Percentiles rank a stretch among this genome's conserved stretches.
Evolutionary conservation across 2,888 invertebrate genomes (phyloP).

Genomic region (Notodonta dromedarius): DNA sequence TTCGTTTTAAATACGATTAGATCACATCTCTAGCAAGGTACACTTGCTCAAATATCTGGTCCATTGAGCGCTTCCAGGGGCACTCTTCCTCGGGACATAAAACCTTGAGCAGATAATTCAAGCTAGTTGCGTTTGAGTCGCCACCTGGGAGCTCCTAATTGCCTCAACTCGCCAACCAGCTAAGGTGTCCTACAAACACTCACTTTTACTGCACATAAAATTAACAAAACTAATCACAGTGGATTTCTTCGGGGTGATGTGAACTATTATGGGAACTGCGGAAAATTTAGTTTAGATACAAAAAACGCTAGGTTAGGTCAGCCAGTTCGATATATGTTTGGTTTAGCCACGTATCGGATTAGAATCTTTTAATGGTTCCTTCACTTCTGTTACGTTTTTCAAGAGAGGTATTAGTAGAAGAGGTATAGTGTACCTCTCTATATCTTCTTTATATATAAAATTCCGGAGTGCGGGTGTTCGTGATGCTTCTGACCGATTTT

Average conservation of each 20-base stretch:
- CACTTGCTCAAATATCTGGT: background rate
- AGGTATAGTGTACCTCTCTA: too few species aligned
- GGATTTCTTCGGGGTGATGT: constrained; percentile 11
- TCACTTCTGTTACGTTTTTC: too few species aligned
- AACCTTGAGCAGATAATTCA: constrained; percentile 76
- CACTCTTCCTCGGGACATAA: constrained; percentile 41
- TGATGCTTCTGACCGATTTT: too few species aligned
- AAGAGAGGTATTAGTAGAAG: too few species aligned
- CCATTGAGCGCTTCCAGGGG: constrained; percentile 36
- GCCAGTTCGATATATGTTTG: background rate
- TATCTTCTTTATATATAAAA: too few species aligned
- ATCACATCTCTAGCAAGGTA: background rate
- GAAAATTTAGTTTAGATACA: background rate
- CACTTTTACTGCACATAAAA: constrained; percentile 50
- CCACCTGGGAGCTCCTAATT: constrained; percentile 77
- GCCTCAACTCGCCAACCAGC: constrained; percentile 57
- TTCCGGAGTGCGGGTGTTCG: too few species aligned
- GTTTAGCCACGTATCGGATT: too few species aligned
- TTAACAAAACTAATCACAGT: constrained; percentile 45
- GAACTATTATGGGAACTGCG: constrained; percentile 5
- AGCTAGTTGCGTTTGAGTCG: constrained; percentile 68
- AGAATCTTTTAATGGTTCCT: too few species aligned
- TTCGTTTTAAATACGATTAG: background rate
- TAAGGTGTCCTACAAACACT: constrained; percentile 41
- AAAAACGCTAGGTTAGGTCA: background rate